phyloP scores from a whole-genome alignment of 2,888 invertebrate species.

The Mycogona germanica region DNA sequence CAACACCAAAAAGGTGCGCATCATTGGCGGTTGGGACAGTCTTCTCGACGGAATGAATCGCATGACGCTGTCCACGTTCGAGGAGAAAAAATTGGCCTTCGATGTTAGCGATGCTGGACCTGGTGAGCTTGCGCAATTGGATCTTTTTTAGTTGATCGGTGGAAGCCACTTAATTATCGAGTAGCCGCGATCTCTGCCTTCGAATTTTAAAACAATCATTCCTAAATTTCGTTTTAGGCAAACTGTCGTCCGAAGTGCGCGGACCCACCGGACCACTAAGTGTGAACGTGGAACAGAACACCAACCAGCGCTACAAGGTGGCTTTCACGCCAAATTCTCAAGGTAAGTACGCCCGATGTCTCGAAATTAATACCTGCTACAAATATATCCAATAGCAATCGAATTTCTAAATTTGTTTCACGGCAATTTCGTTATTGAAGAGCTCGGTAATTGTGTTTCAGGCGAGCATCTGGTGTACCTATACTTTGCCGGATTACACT shows the following conservation, averaged over 20 bases:
- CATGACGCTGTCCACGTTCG: conserved; percentile 38
- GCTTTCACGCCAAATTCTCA: conserved; percentile 38
- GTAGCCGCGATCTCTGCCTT: too few species aligned
- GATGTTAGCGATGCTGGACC: conserved; percentile 85
- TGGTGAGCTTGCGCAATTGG: conserved; percentile 43
- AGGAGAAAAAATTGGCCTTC: conserved; percentile 51
- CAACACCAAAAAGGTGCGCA: conserved; percentile 54
- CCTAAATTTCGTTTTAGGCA: conserved; percentile 32
- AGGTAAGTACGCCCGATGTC: conserved; percentile 10
- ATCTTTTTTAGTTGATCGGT: background rate
- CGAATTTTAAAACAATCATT: background rate
- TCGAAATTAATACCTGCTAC: too few species aligned
- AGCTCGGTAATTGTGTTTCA: conserved; percentile 27
- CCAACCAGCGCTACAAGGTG: conserved; percentile 40
- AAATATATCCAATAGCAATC: too few species aligned
- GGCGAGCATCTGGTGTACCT: conserved; percentile 65
- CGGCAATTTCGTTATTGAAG: background rate
- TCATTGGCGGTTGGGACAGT: conserved; percentile 80
- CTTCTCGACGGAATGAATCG: conserved; percentile 51
- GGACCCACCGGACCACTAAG: conserved; percentile 38
- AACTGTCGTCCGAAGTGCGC: conserved; percentile 43
- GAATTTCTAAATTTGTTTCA: background rate
- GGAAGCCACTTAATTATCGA: background rate
- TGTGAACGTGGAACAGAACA: conserved; percentile 41
- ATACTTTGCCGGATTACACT: conserved; percentile 58